phyloP scores from a whole-genome alignment of 2,797 vertebrate species.

The Zenarchopterus dispar region DNA sequence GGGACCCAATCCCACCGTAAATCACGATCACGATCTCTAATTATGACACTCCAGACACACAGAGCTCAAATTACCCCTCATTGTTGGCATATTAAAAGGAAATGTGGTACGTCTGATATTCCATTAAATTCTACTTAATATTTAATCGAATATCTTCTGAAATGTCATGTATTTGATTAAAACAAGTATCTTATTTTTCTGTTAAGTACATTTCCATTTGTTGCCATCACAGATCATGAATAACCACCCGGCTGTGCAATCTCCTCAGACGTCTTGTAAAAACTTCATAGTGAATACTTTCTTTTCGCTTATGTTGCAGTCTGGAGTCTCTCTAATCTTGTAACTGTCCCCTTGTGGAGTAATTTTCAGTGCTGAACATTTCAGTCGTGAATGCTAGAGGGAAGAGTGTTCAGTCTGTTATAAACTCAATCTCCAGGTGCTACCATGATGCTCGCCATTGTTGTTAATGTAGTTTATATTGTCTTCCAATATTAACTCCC shows the following conservation, averaged over 20 bases:
- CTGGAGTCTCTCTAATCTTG: conserved; percentile 2
- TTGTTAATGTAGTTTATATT: background rate
- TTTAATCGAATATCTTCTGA: too few relatives aligned
- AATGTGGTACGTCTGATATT: too few relatives aligned
- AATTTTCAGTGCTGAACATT: conserved; percentile 20
- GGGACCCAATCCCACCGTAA: too few relatives aligned
- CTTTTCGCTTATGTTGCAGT: background rate
- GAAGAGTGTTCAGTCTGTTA: conserved; percentile 10
- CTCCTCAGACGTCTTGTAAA: background rate
- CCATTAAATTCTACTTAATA: too few relatives aligned
- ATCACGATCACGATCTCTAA: too few relatives aligned
- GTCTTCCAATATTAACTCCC: too few relatives aligned
- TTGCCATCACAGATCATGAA: conserved; percentile 5
- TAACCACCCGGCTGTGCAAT: background rate
- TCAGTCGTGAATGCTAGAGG: conserved; percentile 3
- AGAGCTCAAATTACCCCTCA: too few relatives aligned
- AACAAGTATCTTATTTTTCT: background rate
- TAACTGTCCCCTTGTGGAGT: conserved; percentile 11
- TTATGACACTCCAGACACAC: too few relatives aligned
- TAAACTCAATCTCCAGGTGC: conserved; percentile 30
- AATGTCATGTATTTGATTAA: too few relatives aligned
- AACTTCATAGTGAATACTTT: background rate
- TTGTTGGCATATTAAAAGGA: too few relatives aligned
- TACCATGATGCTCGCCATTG: conserved; percentile 3
- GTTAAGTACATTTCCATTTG: background rate